Percentiles rank a stretch among this genome's conserved stretches.
These are phyloP conservation scores for Salvelinus namaycush DNA, from an alignment of 2,113 vertebrate species.

Conservation along the genomic window DNA sequence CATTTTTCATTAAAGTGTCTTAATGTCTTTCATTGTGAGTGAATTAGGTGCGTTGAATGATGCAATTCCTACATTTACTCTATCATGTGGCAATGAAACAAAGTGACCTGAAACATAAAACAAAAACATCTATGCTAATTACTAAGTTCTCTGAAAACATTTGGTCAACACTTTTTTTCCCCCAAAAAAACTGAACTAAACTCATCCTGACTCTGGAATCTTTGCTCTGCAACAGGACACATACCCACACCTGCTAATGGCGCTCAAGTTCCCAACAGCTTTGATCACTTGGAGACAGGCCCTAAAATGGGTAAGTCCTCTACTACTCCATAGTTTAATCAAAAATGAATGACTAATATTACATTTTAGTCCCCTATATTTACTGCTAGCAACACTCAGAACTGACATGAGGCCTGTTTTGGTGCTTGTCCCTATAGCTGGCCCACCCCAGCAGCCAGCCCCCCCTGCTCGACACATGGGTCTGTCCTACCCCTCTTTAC, in stretches of 20 bases:
- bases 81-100: too few relatives aligned
- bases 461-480: slow-evolving; percentile 73
- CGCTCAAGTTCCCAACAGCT: slow-evolving; percentile 76
- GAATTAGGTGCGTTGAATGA: too few relatives aligned
- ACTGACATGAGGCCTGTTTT: not conserved
- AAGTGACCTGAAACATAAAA: not conserved
- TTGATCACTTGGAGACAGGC: slow-evolving; percentile 85
- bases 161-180: too few relatives aligned
- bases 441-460: slow-evolving; percentile 53
- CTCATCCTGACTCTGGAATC: slow-evolving; percentile 11
- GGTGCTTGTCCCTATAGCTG: not conserved
- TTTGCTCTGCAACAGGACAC: slow-evolving; percentile 53
- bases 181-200: not conserved
- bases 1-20: too few relatives aligned
- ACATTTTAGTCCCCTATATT: not conserved
- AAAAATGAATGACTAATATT: too few relatives aligned
- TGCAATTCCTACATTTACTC: too few relatives aligned
- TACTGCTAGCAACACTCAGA: not conserved
- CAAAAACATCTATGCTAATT: not conserved
- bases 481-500: slow-evolving; percentile 86
- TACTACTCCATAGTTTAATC: too few relatives aligned
- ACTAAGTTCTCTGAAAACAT: not conserved
- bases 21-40: too few relatives aligned
- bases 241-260: slow-evolving; percentile 69
- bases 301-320: slow-evolving; percentile 79